Conservation (phyloP, 1,140 invertebrate species). For the Colletes latitarsis region DNA sequence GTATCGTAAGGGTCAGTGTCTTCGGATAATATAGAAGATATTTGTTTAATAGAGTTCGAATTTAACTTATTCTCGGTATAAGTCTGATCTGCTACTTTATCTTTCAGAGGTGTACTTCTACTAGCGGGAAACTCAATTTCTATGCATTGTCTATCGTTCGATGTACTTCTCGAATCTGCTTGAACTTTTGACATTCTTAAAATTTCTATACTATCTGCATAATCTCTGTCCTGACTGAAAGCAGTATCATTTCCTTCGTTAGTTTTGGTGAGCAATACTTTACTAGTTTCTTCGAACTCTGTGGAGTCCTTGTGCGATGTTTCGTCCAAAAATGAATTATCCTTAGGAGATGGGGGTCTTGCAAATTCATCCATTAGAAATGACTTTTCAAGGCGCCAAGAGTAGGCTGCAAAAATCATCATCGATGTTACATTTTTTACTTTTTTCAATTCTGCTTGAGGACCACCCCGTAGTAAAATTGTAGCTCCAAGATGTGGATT, state of each 20-base stretch:
- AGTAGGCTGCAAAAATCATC: slow-evolving; percentile 94
- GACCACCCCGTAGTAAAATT: slow-evolving; percentile 91
- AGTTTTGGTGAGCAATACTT: slow-evolving; percentile 17
- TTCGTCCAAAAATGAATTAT: slow-evolving; percentile 78
- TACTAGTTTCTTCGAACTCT: slow-evolving; percentile 22
- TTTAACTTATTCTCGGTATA: slow-evolving; percentile 46
- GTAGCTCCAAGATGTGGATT: slow-evolving; percentile 93
- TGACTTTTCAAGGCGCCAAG: slow-evolving; percentile 94
- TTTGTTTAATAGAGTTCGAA: slow-evolving; percentile 65
- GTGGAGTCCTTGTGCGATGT: slow-evolving; percentile 68
- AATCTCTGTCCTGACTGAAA: slow-evolving; percentile 5
- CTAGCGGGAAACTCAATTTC: slow-evolving; percentile 44
- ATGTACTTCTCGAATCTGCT: slow-evolving; percentile 21
- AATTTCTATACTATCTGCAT: not conserved
- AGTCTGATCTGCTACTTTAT: slow-evolving; percentile 19
- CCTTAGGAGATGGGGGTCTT: slow-evolving; percentile 82
- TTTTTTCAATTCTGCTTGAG: slow-evolving; percentile 87
- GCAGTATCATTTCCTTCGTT: slow-evolving; percentile 22
- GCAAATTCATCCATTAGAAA: slow-evolving; percentile 94
- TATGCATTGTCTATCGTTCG: slow-evolving; percentile 28
- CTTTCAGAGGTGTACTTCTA: slow-evolving; percentile 24
- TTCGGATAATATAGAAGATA: slow-evolving; percentile 69
- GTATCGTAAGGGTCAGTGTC: slow-evolving; percentile 75
- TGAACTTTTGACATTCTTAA: slow-evolving; percentile 35
- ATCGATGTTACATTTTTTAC: slow-evolving; percentile 92